phyloP scores from a whole-genome alignment of 2,888 invertebrate genomes.

The Leptopilina syphax region DNA sequence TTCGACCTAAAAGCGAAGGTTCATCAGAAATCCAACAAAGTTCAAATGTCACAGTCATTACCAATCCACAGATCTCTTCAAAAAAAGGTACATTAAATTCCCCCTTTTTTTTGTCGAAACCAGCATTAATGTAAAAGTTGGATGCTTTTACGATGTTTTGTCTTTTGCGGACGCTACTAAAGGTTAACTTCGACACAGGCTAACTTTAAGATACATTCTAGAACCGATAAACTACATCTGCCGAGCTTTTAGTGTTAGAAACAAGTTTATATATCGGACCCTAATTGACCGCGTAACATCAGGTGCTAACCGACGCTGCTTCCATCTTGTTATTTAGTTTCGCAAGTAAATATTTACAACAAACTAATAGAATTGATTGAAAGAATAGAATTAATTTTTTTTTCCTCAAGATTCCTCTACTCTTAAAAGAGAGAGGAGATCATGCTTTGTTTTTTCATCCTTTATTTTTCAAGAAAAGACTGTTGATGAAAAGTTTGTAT shows the following conservation, averaged over 20 bases:
- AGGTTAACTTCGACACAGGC: slow-evolving; percentile 10
- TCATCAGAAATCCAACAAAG: not conserved
- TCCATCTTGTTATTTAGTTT: not conserved
- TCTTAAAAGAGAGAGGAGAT: not conserved
- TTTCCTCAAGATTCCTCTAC: not conserved
- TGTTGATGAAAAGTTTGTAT: not conserved
- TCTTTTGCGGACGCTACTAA: not conserved
- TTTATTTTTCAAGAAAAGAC: not conserved
- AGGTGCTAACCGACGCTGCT: slow-evolving; percentile 25
- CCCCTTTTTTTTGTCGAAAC: not conserved
- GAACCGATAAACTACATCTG: slow-evolving; percentile 34
- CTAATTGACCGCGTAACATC: slow-evolving; percentile 27
- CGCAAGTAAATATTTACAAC: slow-evolving; percentile 14
- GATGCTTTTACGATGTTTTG: not conserved
- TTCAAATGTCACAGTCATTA: not conserved
- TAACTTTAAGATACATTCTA: slow-evolving; percentile 35
- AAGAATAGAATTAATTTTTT: not conserved
- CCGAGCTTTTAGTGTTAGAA: slow-evolving; percentile 30
- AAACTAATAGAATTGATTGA: not conserved
- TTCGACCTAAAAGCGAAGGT: not conserved
- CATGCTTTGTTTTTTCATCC: not conserved
- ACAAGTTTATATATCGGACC: slow-evolving; percentile 29
- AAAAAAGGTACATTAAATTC: not conserved
- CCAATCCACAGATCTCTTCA: not conserved
- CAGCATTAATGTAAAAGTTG: not conserved